Conservation (phyloP, 2,797 vertebrate genomes). For the Corythornis leucogaster region DNA sequence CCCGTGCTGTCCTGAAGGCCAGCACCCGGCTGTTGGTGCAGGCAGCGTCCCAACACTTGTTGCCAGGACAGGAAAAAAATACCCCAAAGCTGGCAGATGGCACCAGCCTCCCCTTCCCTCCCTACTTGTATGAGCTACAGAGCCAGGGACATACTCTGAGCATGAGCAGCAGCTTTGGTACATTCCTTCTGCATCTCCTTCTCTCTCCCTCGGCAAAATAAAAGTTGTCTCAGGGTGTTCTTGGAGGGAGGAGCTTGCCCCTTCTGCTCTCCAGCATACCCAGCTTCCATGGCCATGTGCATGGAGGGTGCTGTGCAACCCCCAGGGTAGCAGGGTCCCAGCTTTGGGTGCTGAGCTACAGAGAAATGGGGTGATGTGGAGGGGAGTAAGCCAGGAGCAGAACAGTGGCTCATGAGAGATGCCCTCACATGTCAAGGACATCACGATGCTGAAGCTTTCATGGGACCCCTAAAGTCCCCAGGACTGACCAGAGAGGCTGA, state of each 20-base stretch:
- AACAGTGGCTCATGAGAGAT: accelerated
- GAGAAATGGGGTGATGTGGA: background rate
- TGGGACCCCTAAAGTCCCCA: background rate
- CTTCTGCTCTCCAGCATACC: background rate
- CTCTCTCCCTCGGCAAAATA: background rate
- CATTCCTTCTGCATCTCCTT: background rate
- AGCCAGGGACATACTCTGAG: background rate
- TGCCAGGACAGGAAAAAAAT: background rate
- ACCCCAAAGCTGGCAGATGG: background rate
- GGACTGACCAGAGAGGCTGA: background rate
- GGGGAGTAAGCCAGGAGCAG: accelerated
- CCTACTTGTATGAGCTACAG: accelerated
- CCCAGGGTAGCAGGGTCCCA: background rate
- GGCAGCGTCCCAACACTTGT: background rate
- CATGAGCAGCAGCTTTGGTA: accelerated
- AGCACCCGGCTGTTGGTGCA: background rate
- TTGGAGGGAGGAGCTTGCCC: background rate
- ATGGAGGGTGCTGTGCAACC: background rate
- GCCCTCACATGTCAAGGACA: accelerated
- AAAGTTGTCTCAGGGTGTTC: background rate
- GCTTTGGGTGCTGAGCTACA: background rate
- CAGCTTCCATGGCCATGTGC: accelerated
- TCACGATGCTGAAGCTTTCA: accelerated
- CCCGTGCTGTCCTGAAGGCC: background rate
- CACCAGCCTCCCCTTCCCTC: background rate